These are phyloP conservation scores for Cotesia typhae DNA, from an alignment of 1,140 invertebrate species.

Conservation along the genomic window DNA sequence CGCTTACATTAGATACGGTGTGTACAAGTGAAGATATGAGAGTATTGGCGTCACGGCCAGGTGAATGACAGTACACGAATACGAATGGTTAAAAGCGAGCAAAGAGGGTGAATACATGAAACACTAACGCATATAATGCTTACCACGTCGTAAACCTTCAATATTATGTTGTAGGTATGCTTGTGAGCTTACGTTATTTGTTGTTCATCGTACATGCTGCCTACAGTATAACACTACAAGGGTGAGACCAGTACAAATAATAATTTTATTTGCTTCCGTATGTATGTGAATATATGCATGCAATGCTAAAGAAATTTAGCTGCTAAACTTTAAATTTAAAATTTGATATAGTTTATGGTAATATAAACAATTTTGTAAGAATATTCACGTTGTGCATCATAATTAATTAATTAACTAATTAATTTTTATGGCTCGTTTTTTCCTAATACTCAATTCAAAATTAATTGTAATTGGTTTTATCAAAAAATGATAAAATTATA, in stretches of 20 bases:
- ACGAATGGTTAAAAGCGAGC: slow-evolving; percentile 22
- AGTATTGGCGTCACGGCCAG: slow-evolving; percentile 3
- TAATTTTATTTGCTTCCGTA: too few species aligned
- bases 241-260: not conserved
- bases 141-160: slow-evolving; percentile 29
- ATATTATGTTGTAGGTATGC: slow-evolving; percentile 36
- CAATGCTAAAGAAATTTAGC: too few species aligned
- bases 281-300: too few species aligned
- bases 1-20: not conserved
- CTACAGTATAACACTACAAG: not conserved
- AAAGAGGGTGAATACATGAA: slow-evolving; percentile 25
- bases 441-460: too few species aligned
- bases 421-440: too few species aligned
- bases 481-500: too few species aligned
- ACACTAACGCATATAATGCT: slow-evolving; percentile 35
- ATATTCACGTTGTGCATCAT: too few species aligned
- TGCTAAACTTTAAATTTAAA: too few species aligned
- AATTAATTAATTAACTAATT: too few species aligned
- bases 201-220: slow-evolving; percentile 26
- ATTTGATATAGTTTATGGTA: too few species aligned
- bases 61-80: slow-evolving; percentile 13
- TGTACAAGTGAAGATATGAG: slow-evolving; percentile 1
- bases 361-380: too few species aligned
- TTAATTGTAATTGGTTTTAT: too few species aligned
- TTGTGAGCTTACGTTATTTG: not conserved